Base-by-base conservation (phyloP, 2,888 invertebrate genomes). In the Acheta domesticus region DNA sequence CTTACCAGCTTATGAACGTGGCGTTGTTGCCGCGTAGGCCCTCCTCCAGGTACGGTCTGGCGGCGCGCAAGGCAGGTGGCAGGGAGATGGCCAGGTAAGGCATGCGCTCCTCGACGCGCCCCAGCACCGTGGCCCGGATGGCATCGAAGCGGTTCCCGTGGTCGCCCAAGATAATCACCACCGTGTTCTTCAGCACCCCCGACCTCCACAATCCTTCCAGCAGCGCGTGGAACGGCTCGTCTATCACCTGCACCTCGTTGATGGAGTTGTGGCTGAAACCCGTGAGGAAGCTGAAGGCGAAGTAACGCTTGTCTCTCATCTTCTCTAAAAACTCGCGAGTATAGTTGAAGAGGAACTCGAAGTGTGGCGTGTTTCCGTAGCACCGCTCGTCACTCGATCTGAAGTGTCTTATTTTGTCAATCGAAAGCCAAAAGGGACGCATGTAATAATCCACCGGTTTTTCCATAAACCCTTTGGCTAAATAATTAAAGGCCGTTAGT, bases 381-480 rank as follows among this genome's bases (percentile, higher is more conserved):
- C 88, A 88, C 76, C 82, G 79, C 3, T 83, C 82, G 79, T 84
- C 82, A 48, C 83, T 82, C 48, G 83, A 83, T 20, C 82, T 83
- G 75, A 83, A 82, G 74, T 87, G 82, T 80, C 86, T 86, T 50
- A 84, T 81, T 8, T 82, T 79, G 77, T 85, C 84, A 3, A 84
- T 82, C 12, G 87, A 87, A 14, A 87, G 81, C 83, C 86, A 86
- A 81, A 86, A 86, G 0, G 87, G 86, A 1, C 88, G 83, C 80
- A 87, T 85, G 81, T 88, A 88, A 83, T 87, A 86, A 78, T 87
- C 86, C 0, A 87, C 86, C 0, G 88, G 88, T 14, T 85, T 85
- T 8, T 83, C 80, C n/a, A 83, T 81, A 81, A 88, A 87, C 1
- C 88, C 87, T 19, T 83, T 83, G 74, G 86, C 86, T 20, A 85